These are phyloP conservation scores for Atopsyche davidsoni DNA, from an alignment of 1,140 invertebrate genomes.

Conservation along the genomic window DNA sequence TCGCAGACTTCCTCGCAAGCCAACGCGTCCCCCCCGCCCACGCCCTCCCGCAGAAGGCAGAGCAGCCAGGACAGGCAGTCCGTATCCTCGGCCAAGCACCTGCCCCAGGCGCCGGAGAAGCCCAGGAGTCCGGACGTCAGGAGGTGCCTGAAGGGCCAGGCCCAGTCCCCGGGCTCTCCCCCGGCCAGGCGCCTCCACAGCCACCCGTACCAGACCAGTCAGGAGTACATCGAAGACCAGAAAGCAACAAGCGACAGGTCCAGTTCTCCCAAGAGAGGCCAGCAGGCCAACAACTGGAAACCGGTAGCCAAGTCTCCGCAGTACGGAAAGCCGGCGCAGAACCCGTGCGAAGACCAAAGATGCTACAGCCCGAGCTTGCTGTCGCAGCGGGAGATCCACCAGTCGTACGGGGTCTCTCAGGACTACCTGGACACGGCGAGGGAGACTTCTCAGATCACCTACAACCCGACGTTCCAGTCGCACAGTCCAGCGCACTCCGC, in stretches of 20 bases:
- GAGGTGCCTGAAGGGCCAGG: conserved; percentile 23
- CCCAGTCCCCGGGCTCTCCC: conserved; percentile 40
- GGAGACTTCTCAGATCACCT: conserved; percentile 45
- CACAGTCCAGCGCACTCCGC: conserved; percentile 42
- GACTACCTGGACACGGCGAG: conserved; percentile 33
- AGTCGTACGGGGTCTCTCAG: conserved; percentile 27
- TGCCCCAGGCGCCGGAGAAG: conserved; percentile 6
- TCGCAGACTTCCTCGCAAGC: conserved; percentile 45
- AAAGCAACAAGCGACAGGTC: conserved; percentile 37
- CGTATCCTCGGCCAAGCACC: neutral
- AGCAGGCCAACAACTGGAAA: conserved; percentile 42
- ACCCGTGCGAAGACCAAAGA: conserved; percentile 34
- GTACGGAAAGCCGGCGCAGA: conserved; percentile 27
- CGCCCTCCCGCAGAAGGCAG: conserved; percentile 10
- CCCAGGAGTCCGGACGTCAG: conserved; percentile 18
- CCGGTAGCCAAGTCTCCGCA: conserved; percentile 43
- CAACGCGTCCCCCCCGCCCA: conserved; percentile 22
- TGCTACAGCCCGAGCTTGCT: conserved; percentile 30
- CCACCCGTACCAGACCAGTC: conserved; percentile 32
- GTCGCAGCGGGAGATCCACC: conserved; percentile 35
- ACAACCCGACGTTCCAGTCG: conserved; percentile 49
- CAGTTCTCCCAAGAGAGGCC: conserved; percentile 44
- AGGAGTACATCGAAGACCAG: conserved; percentile 35
- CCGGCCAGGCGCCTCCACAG: conserved; percentile 37
- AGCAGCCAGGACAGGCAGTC: conserved; percentile 1